Evolutionary conservation across 2,113 vertebrate genomes (phyloP), one percentile per base, ranked within the genome.

Genomic region (Brachyhypopomus occidentalis): DNA sequence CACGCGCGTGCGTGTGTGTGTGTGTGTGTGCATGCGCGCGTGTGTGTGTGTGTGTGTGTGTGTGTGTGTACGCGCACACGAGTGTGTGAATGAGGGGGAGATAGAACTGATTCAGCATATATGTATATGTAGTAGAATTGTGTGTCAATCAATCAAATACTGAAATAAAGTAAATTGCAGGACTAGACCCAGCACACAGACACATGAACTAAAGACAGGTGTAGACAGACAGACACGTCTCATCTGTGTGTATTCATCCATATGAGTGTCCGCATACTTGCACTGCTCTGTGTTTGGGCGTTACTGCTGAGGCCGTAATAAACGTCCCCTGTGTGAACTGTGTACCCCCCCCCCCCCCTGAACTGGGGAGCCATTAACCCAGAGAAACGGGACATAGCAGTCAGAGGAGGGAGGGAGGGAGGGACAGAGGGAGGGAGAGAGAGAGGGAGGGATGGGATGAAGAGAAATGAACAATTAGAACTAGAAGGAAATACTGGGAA

Each of bases 321-420:
- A 96, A 93, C 95, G 92, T 93, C 92, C 94, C 90, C 90, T 90
- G 89, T 94, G 93, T 92, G 92, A 93, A 89, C 87, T 88, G 41
- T 9, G 92, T 94, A 92, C 63, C 88, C 92, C 91, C 92, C 91
- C 90, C 93, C 89, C 91, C 90, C 91, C 87, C 90, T 90, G 90
- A 95, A 96, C 92, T 94, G 94, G 92, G 92, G 90, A 95, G 89
- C 93, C 94, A 95, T 95, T 95, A 94, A 93, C 89, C 91, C 81
- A 92, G 75, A 70, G 20, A 56, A 55, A 70, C 41, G 70, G 34
- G 64, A 72, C 45, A 41, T 17, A 17, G 34, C 30, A 36, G 38
- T 36, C 60, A 79, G 48, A 36, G 59, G 62, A 80, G 22, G n/a
- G 60, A 72, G 41, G 60, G 34, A 62, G 20, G 41, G 52, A 16